Conservation (phyloP, 2,888 invertebrate genomes). For the Dynastes tityus region DNA sequence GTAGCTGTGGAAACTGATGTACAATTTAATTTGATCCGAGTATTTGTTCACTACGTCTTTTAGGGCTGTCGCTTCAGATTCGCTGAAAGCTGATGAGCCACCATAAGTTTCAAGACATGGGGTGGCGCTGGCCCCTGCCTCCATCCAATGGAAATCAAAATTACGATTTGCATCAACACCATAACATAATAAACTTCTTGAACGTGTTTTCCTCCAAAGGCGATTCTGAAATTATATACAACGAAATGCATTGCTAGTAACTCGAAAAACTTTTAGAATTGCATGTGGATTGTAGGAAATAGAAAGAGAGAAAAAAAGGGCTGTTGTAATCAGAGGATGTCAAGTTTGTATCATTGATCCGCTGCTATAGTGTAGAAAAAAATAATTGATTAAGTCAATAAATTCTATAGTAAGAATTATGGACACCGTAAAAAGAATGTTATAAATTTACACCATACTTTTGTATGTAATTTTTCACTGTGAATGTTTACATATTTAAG, state of each 20-base stretch:
- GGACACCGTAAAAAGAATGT: no score
- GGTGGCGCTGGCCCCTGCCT: conserved; percentile 62
- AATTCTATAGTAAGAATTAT: no score
- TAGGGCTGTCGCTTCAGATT: conserved; percentile 73
- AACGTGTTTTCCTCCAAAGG: conserved; percentile 62
- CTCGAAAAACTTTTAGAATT: no score
- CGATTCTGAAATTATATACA: conserved; percentile 63
- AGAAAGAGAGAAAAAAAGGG: no score
- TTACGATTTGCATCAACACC: conserved; percentile 62
- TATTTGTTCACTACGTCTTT: conserved; percentile 78
- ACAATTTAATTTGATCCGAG: conserved; percentile 74
- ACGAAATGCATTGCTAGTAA: not conserved
- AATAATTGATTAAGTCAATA: no score
- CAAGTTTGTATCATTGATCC: no score
- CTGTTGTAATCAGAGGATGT: no score
- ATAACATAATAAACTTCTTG: conserved; percentile 50
- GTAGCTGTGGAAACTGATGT: conserved; percentile 83
- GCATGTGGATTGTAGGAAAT: no score
- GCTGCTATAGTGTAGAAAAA: no score
- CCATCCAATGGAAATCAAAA: conserved; percentile 81
- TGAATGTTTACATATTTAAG: no score
- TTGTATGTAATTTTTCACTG: no score
- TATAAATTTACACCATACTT: no score
- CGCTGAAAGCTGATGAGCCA: conserved; percentile 71
- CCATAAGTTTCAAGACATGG: conserved; percentile 71